A percentile compares a stretch with the other conserved stretches of the same genome.
Evolutionary conservation across 2,113 vertebrate species (phyloP).

Genomic region (Corvus moneduloides): DNA sequence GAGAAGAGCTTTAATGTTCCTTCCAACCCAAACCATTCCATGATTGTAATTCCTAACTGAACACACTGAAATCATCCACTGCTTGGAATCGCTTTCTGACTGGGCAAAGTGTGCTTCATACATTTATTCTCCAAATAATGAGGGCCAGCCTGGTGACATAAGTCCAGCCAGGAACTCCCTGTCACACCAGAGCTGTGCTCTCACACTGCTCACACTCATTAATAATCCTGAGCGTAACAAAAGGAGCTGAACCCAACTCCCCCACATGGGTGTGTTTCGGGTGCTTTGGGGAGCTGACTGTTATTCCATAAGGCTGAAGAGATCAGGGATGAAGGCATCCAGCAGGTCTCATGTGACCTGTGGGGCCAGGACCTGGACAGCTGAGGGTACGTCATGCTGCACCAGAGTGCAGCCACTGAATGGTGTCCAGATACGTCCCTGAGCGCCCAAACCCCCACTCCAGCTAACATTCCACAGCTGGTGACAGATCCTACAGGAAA

Average conservation of each 20-base stretch:
- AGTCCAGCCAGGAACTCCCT: background rate
- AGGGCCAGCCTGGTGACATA: rapidly evolving
- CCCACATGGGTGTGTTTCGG: background rate
- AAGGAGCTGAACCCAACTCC: background rate
- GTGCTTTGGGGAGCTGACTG: background rate
- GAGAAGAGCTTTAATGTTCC: background rate
- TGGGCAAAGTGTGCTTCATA: background rate
- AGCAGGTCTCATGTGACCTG: background rate
- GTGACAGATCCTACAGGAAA: background rate
- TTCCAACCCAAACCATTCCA: background rate
- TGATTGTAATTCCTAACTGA: background rate
- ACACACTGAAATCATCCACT: rapidly evolving
- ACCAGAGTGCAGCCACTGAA: background rate
- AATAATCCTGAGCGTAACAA: background rate
- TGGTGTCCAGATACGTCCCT: background rate
- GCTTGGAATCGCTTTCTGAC: background rate
- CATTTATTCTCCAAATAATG: background rate
- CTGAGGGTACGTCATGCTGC: background rate
- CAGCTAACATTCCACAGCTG: background rate
- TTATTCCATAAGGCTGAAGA: background rate
- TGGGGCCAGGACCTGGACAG: background rate
- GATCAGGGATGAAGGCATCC: background rate
- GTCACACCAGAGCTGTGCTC: background rate
- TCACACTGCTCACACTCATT: background rate
- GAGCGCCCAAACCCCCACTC: background rate